Base-by-base conservation (phyloP, 2,888 invertebrate genomes). In the Agelastica alni region DNA sequence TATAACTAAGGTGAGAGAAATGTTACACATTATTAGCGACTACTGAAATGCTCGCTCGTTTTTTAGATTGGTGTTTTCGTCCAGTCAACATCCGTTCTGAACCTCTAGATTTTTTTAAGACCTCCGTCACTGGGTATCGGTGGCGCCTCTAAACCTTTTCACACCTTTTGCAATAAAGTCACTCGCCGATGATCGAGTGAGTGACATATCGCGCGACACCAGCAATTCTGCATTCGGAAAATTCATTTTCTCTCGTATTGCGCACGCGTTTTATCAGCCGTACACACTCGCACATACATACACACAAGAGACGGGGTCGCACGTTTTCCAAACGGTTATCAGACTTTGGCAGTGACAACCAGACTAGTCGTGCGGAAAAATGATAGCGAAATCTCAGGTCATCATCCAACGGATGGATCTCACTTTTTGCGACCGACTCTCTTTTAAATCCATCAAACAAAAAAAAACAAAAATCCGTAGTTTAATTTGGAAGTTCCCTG, bases 351-450 rank as follows among this genome's bases (percentile, higher is more conserved):
- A 74, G 73, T 68, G 70, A 63, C 66, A 69, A 74, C 72, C 75
- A 75, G 73, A 77, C 74, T 77, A 78, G 73, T 77, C 79, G 79
- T 81, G 81, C 79, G 80, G 80, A 81, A 81, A 81, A 81, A 81
- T 78, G 81, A 81, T 81, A 81, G 51, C 56, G 51, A 51, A 48
- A 59, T 59, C 59, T 61, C 56, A 36, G 43, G 54, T 39, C 59
- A 51, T 49, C 53, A 39, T 20, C 37, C 10, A 39, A 49, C 80
- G 74, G 73, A 59, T 56, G 51, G 43, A 54, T 34, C 43, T 28
- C 20, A 22, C 43, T 32, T 28, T 51, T 41, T 18, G 16, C 9
- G 1, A 28, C 43, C 20, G 17, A 6, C 32, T 43, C 26, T 10
- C 28, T 39, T 39, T 14, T 18, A 32, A 46, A 32, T 20, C 20